A percentile compares a stretch with the other conserved stretches of the same genome.
These are phyloP conservation scores for Microctenopoma lineatum DNA, from an alignment of 2,797 vertebrate species.

Conservation along the genomic window DNA sequence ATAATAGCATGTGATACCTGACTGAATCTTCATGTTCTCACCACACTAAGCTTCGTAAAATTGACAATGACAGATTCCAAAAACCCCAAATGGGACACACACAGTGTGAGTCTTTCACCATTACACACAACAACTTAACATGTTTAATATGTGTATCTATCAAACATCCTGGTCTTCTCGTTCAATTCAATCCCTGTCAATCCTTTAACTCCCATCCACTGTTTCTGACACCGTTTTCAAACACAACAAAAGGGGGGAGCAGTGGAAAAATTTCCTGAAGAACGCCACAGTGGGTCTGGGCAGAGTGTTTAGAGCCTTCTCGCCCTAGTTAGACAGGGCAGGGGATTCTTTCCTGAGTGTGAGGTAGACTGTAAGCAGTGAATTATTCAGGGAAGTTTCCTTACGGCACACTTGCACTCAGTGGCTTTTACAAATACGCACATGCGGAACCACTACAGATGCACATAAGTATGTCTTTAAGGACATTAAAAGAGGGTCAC, in stretches of 20 bases:
- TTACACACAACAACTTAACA: conserved; percentile 34
- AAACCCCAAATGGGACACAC: conserved; percentile 7
- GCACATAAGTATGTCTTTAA: conserved; percentile 31
- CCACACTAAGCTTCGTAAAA: conserved; percentile 19
- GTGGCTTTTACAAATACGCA: conserved; percentile 44
- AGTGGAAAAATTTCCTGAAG: conserved; percentile 28
- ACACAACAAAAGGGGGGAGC: conserved; percentile 40
- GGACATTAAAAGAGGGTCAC: conserved; percentile 22
- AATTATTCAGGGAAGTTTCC: conserved; percentile 80
- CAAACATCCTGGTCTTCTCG: conserved; percentile 46
- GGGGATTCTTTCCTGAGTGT: conserved; percentile 62
- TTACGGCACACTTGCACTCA: conserved; percentile 59
- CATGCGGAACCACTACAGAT: conserved; percentile 26
- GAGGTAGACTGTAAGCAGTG: conserved; percentile 68
- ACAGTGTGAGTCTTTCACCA: conserved; percentile 5
- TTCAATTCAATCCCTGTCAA: conserved; percentile 28
- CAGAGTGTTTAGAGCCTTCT: conserved; percentile 58
- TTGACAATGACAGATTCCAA: conserved; percentile 17
- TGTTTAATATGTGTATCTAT: conserved; percentile 51
- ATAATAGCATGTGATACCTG: conserved; percentile 28
- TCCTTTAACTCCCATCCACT: conserved; percentile 31
- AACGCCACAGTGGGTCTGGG: conserved; percentile 40
- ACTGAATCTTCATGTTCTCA: conserved; percentile 21
- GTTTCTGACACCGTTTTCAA: conserved; percentile 53
- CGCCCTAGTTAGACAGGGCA: conserved; percentile 72